Evolutionary conservation across 2,888 invertebrate species (phyloP), one percentile per base, ranked within the genome.

Genomic region (Idaea aversata): DNA sequence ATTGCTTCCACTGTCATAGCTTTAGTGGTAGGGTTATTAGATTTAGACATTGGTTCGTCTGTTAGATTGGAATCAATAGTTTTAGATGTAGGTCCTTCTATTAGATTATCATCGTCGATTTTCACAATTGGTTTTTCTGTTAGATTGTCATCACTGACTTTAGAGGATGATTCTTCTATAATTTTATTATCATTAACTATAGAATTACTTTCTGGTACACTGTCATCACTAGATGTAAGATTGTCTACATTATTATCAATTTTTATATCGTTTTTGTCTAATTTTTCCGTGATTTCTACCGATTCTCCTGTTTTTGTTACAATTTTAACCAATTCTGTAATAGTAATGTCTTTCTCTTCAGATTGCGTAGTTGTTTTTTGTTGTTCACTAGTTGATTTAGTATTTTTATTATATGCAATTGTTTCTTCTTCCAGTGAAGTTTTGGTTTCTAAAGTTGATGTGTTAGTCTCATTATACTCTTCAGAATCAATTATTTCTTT

Each of bases 391-490:
- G 47, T 47, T 47, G 10, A 47, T 47, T 47, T 47, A 47, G 7
- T 47, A 58, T 15, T 7, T 59, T 59, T 5, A 34, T 34, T 34
- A 34, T 57, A 10, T 57, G 57, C 13, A 57, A 15, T 15, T 57
- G 57, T 10, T 0, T 10, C 4, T 57, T 57, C 13, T 3, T 57
- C 57, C 3, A 15, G 57, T 57, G 15, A 57, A 57, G 57, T 15
- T 16, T 59, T n/a, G 15, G 57, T 38, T 57, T 64, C 62, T 57
- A 65, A 66, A 25, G 66, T 67, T 34, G 65, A 34, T 15, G 62
- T 62, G 38, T 57, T n/a, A 38, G 10, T 36, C 58, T 34, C 62
- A 34, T 58, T 38, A 64, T 57, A 36, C 15, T 57, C 59, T 62
- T 64, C 15, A 59, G n/a, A 35, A 60, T 15, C 58, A 61, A 47